Base-by-base conservation (phyloP, 2,888 invertebrate genomes). In the Koerneria pararmatus region DNA sequence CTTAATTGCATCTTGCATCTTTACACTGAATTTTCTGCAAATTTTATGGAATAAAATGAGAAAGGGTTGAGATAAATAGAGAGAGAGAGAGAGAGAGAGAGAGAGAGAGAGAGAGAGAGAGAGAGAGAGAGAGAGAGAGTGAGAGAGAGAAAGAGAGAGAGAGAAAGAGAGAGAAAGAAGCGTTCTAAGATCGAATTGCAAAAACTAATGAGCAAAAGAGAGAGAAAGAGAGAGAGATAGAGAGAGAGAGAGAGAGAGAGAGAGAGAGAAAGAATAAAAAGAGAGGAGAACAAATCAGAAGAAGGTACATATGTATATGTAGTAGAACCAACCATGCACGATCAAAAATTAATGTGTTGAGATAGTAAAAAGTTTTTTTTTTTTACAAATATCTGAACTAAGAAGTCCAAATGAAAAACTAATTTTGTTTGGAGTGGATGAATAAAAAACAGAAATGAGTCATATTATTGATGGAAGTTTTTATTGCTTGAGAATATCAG, bases 241-340 rank as follows among this genome's bases (percentile, higher is more conserved):
- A 31, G n/a, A 31, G 8, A 29, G 48, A 19, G 60, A 46, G 60
- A 60, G 48, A 32, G 46, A 31, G 46, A 31, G 24, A 46, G 60
- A n/a, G 41, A 11, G 41, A 41, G 41, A 41, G 41, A 48, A 8
- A 35, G 11, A 24, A 57, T 22, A 6, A 27, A 35, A 32, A 32
- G 32, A 58, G 37, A n/a, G n/a, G 27, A 6, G 6, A n/a, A 3
- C 56, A n/a, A 41, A n/a, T n/a, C n/a, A n/a, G 11, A 41, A 15
- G 46, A 41, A 41, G 46, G 11, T 41, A 41, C 46, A 41, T 41
- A 15, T n/a, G 11, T n/a, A n/a, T n/a, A n/a, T n/a, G n/a, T n/a
- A n/a, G n/a, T n/a, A n/a, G n/a, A n/a, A n/a, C n/a, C n/a, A n/a
- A n/a, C n/a, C n/a, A n/a, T n/a, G n/a, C n/a, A n/a, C n/a, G n/a